These are phyloP conservation scores for Actinopyga echinites DNA, from an alignment of 53 echinoderm and acorn worm species.

Conservation along the genomic window DNA sequence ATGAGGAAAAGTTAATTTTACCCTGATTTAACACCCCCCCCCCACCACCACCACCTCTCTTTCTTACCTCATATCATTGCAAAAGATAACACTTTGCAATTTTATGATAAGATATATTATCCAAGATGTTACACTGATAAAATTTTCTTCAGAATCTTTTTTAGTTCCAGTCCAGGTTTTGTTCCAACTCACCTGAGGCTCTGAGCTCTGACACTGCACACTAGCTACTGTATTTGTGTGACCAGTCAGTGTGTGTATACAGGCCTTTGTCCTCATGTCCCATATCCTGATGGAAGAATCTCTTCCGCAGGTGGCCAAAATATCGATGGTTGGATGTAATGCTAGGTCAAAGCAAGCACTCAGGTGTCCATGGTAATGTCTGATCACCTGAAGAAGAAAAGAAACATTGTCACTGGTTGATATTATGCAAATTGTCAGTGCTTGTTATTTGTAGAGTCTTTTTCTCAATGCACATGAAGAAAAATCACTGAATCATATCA, in stretches of 20 bases:
- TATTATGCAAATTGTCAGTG: no score
- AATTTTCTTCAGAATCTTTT: background rate
- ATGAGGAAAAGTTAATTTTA: no score
- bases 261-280: slow-evolving; percentile 98
- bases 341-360: slow-evolving; percentile 95
- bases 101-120: background rate
- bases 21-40: no score
- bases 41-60: no score
- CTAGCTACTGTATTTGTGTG: slow-evolving; percentile 97
- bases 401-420: background rate
- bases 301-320: slow-evolving; percentile 85
- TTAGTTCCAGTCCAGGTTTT: background rate
- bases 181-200: slow-evolving; percentile 74
- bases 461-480: no score
- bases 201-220: slow-evolving; percentile 89
- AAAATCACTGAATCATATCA: no score
- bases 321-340: slow-evolving; percentile 94
- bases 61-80: background rate
- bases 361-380: slow-evolving; percentile 97
- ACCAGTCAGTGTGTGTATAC: slow-evolving; percentile 90
- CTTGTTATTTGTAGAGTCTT: no score
- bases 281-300: slow-evolving; percentile 89
- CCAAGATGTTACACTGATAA: background rate
- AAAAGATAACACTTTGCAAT: background rate
- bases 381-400: slow-evolving; percentile 69